Percentiles rank a stretch among this genome's conserved stretches.
Conservation (phyloP, 2,888 invertebrate genomes). For the Plemyria rubiginata region DNA sequence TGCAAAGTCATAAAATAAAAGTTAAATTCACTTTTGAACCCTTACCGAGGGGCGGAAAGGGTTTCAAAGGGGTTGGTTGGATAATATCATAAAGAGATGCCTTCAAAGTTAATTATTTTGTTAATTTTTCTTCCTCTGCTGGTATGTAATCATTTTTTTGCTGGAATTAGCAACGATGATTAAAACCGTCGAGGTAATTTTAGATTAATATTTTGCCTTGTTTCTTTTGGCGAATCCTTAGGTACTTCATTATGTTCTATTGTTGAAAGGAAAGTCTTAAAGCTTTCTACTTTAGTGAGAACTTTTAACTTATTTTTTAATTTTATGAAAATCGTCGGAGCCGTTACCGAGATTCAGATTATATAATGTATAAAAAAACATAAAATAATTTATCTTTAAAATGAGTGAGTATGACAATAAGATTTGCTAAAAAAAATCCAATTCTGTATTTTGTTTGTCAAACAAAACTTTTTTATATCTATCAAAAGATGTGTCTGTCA, state of each 20-base stretch:
- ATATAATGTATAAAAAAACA: no score
- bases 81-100: conserved; percentile 75
- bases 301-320: no score
- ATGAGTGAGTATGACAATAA: no score
- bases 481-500: no score
- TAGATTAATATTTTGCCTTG: neutral
- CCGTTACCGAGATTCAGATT: no score
- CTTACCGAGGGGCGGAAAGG: conserved; percentile 52
- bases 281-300: no score
- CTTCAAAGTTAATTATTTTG: conserved; percentile 76
- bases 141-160: conserved; percentile 53
- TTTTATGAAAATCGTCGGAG: no score
- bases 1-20: conserved; percentile 40
- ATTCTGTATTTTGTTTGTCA: no score
- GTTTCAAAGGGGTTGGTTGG: conserved; percentile 47
- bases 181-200: conserved; percentile 42
- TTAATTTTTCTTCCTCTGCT: conserved; percentile 69
- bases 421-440: no score
- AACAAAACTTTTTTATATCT: no score
- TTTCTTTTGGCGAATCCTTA: neutral
- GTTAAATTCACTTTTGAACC: conserved; percentile 51
- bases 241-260: neutral
- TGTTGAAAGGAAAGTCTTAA: neutral
- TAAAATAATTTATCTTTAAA: no score
- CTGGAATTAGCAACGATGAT: conserved; percentile 49